These are phyloP conservation scores for Astreopora myriophthalma DNA, from an alignment of 64 coral and sea anemone genomes.

Conservation along the genomic window DNA sequence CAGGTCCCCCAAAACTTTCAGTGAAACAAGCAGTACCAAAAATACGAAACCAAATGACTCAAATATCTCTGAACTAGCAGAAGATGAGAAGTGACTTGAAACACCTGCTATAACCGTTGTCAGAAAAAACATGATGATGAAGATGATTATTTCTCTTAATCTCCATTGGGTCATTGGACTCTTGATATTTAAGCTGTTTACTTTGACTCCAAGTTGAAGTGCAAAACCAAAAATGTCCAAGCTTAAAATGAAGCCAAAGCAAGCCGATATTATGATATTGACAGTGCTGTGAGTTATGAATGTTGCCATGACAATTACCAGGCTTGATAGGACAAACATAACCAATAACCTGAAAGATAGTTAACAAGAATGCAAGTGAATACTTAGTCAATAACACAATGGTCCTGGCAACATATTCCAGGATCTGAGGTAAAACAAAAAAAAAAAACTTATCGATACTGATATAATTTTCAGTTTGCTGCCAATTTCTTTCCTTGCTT, in stretches of 20 bases:
- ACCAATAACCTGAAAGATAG: constrained; percentile 63
- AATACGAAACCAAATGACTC: constrained; percentile 82
- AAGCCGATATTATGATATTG: constrained; percentile 39
- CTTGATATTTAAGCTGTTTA: constrained; percentile 19
- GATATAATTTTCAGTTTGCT: too few relatives aligned
- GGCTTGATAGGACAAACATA: constrained; percentile 74
- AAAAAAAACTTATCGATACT: too few relatives aligned
- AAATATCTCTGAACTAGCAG: constrained; percentile 15
- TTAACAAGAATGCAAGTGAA: not conserved
- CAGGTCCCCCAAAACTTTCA: constrained; percentile 85
- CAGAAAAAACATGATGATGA: constrained; percentile 54
- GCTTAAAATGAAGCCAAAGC: constrained; percentile 84
- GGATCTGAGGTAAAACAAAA: too few relatives aligned
- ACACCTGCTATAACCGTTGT: constrained; percentile 11
- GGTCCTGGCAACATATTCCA: too few relatives aligned
- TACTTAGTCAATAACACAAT: too few relatives aligned
- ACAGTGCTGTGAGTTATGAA: constrained; percentile 73
- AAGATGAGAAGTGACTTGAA: constrained; percentile 55
- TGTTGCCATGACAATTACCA: constrained; percentile 65
- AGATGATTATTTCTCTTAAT: constrained; percentile 59
- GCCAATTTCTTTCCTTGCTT: too few relatives aligned
- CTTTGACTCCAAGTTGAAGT: constrained; percentile 2
- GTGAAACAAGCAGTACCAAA: constrained; percentile 52
- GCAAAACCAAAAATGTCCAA: constrained; percentile 74
- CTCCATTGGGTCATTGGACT: constrained; percentile 10